Evolutionary conservation across 2,888 invertebrate species (phyloP).

Genomic region (Teleiodes luculella): DNA sequence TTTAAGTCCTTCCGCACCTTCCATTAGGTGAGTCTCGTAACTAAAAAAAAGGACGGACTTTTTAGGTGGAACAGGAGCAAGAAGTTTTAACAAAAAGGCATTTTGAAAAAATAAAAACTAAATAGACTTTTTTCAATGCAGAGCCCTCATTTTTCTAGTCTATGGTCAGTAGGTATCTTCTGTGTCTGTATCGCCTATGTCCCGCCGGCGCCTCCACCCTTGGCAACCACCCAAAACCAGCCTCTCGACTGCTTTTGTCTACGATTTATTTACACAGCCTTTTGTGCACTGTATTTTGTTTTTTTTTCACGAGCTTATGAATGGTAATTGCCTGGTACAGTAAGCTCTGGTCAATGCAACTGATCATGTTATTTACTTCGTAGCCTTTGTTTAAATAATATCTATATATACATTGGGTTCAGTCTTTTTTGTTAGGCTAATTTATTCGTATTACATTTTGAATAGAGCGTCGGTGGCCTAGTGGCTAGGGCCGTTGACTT

Average conservation of each 20-base stretch:
- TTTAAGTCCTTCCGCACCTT: too few species aligned
- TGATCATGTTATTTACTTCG: not conserved
- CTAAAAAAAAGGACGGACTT: too few species aligned
- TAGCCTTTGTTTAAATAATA: too few species aligned
- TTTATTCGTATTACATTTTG: too few species aligned
- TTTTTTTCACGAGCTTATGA: constrained; percentile 38
- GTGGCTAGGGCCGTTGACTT: too few species aligned
- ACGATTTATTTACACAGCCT: constrained; percentile 34
- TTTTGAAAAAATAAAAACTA: not conserved
- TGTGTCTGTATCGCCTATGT: not conserved
- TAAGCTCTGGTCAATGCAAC: not conserved
- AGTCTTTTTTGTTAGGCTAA: too few species aligned
- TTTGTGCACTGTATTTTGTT: constrained; percentile 27
- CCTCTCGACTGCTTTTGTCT: constrained; percentile 21
- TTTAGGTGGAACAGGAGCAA: too few species aligned
- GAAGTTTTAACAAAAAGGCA: too few species aligned
- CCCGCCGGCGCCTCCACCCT: not conserved
- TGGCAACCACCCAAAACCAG: constrained; percentile 6
- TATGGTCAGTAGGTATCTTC: not conserved
- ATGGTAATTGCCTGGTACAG: constrained; percentile 26
- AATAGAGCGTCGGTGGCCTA: too few species aligned
- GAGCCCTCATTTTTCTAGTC: not conserved
- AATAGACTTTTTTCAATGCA: not conserved
- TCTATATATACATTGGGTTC: too few species aligned
- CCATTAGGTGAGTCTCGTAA: too few species aligned